Conservation (phyloP, 2,888 invertebrate genomes). For the Lepidocyrtinus sp. region DNA sequence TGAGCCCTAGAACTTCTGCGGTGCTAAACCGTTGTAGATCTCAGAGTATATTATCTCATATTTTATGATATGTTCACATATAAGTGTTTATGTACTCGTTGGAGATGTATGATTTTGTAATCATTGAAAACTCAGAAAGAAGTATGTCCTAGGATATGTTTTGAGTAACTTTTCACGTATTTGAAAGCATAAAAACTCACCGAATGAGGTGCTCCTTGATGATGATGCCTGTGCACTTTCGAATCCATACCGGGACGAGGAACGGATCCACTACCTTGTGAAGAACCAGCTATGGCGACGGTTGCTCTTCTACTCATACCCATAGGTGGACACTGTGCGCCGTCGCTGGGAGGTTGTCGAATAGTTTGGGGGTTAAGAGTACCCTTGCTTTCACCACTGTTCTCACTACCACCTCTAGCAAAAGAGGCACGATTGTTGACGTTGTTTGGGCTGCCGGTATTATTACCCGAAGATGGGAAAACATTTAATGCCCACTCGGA, state of each 20-base stretch:
- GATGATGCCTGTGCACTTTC: conserved; percentile 35
- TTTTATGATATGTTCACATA: neutral
- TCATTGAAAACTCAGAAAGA: neutral
- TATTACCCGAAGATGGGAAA: conserved; percentile 36
- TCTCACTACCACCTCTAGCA: conserved; percentile 5
- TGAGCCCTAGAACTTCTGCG: neutral
- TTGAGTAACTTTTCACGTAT: conserved; percentile 33
- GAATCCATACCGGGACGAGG: conserved; percentile 12
- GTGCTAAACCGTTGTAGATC: neutral
- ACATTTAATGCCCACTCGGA: conserved; percentile 68
- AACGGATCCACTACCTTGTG: neutral
- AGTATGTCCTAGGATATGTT: conserved; percentile 31
- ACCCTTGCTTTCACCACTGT: conserved; percentile 46
- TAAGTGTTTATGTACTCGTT: neutral
- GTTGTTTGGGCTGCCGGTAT: neutral
- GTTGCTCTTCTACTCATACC: conserved; percentile 46
- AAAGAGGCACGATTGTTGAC: neutral
- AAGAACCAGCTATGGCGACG: conserved; percentile 46
- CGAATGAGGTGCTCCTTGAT: conserved; percentile 63
- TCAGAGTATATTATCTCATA: neutral
- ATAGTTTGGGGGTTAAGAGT: neutral
- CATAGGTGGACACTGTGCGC: conserved; percentile 29
- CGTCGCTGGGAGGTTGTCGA: neutral
- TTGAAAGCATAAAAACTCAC: conserved; percentile 22
- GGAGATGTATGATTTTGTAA: neutral